These are phyloP conservation scores for Lepidurus couesii DNA, from an alignment of 1,140 invertebrate species.

Conservation along the genomic window DNA sequence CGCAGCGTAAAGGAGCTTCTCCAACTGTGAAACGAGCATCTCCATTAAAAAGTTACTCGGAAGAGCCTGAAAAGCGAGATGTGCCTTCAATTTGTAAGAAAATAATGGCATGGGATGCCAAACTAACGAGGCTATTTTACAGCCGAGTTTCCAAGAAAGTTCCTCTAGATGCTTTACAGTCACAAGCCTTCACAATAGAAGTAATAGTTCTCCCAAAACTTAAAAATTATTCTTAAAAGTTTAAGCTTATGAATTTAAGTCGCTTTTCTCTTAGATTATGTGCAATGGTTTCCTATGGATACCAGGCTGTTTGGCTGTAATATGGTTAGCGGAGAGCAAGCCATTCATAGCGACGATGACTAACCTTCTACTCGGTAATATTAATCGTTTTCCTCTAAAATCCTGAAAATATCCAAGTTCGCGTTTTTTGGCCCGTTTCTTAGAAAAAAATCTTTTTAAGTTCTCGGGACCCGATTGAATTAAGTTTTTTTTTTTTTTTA, in stretches of 20 bases:
- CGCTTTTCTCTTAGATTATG: constrained; percentile 57
- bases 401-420: too few relatives aligned
- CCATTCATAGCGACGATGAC: constrained; percentile 69
- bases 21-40: background rate
- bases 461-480: constrained; percentile 24
- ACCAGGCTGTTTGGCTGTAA: constrained; percentile 60
- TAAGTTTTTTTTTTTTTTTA: constrained; percentile 49
- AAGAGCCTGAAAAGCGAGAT: constrained; percentile 41
- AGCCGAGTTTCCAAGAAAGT: constrained; percentile 51
- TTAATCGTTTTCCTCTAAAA: too few relatives aligned
- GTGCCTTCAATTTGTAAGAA: constrained; percentile 51
- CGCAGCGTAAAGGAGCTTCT: background rate
- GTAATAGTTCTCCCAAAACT: constrained; percentile 44
- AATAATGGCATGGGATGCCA: constrained; percentile 55
- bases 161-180: constrained; percentile 53
- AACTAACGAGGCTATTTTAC: constrained; percentile 58
- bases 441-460: background rate
- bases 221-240: too few relatives aligned
- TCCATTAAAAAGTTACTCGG: background rate
- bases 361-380: constrained; percentile 73
- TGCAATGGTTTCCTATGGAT: constrained; percentile 88
- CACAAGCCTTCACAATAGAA: constrained; percentile 62
- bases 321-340: constrained; percentile 62
- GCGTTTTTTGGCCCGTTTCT: too few relatives aligned
- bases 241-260: constrained; percentile 27